Evolutionary conservation across 2,888 invertebrate species (phyloP).

Genomic region (Cantharis flavilabris): DNA sequence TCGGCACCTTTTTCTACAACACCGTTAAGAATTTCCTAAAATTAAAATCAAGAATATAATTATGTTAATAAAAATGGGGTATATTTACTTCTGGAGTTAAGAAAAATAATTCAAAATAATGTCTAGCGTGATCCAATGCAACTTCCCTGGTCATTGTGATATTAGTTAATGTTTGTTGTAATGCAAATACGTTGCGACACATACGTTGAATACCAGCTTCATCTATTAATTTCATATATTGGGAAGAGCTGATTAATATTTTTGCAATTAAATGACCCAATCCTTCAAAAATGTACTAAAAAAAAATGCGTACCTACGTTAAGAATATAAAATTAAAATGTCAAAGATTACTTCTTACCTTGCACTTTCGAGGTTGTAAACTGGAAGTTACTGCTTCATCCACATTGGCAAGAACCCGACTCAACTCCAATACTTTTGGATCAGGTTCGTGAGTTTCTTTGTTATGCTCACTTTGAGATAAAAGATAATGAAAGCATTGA

Average conservation of each 20-base stretch:
- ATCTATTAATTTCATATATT: slow-evolving; percentile 79
- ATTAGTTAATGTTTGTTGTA: slow-evolving; percentile 84
- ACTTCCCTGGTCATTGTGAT: slow-evolving; percentile 82
- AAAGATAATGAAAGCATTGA: slow-evolving; percentile 93
- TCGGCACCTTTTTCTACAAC: slow-evolving; percentile 87
- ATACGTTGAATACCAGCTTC: slow-evolving; percentile 82
- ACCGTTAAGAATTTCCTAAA: slow-evolving; percentile 79
- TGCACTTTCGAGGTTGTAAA: slow-evolving; percentile 76
- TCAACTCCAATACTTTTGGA: slow-evolving; percentile 76
- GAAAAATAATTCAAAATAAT: slow-evolving; percentile 86
- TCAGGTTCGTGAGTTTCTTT: slow-evolving; percentile 79
- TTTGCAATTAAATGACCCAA: slow-evolving; percentile 79
- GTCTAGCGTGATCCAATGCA: slow-evolving; percentile 85
- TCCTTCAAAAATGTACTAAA: slow-evolving; percentile 88
- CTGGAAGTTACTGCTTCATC: slow-evolving; percentile 78
- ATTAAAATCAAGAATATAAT: slow-evolving; percentile 28
- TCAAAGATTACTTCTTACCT: slow-evolving; percentile 56
- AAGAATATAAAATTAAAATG: background rate
- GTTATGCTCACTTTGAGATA: slow-evolving; percentile 57
- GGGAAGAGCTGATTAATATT: slow-evolving; percentile 79
- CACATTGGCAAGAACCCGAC: slow-evolving; percentile 75
- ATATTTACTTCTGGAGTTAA: slow-evolving; percentile 74
- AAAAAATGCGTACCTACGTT: slow-evolving; percentile 32
- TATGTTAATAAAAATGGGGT: too few species aligned
- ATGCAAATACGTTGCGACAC: slow-evolving; percentile 82